Base-by-base conservation (phyloP, 1,140 invertebrate genomes). In the Cydia fagiglandana region DNA sequence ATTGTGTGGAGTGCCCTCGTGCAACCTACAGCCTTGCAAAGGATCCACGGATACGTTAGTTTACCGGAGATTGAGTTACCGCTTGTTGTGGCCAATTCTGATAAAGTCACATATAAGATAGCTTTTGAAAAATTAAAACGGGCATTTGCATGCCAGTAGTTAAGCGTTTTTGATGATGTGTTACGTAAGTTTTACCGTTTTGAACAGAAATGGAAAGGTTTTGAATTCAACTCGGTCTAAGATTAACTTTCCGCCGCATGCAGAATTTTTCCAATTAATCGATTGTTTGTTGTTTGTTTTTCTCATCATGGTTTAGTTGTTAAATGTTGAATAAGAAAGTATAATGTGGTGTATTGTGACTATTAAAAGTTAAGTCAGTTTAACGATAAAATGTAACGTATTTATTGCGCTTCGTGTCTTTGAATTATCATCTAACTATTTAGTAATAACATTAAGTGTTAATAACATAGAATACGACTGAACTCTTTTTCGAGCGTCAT, bases 51-150 rank as follows among this genome's bases (percentile, higher is more conserved):
- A 79, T 79, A 79, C 79, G 70, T 75, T 68, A 66, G 77, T 78
- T 73, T 79, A 80, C 81, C 84, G 84, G 85, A 86, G 83, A 88
- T 88, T 88, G 80, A 83, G 80, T 88, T 89, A 86, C 85, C 30
- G 64, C 64, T 70, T 17, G 30, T 13, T 70, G 34, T 70, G 34
- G n/a, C 66, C 9, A 20, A 70, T 70, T 70, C 66, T 70, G 66
- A n/a, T 10, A 70, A 10, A 13, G 64, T 34, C 15, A 41, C 30
- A 61, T 61, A 4, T 56, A 56, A 56, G 53, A 56, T 47, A 15
- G 4, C 5, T 56, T 56, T 56, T 13, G 7, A 13, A 17, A 17
- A 7, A 56, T 56, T 56, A 4, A 56, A 9, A 47, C 13, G 12
- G 4, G 45, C 15, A 47, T 47, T 56, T n/a, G n/a, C 7, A 10